Evolutionary conservation across 2,113 vertebrate species (phyloP), one percentile per base, ranked within the genome.

Genomic region (Eulemur rufifrons): DNA sequence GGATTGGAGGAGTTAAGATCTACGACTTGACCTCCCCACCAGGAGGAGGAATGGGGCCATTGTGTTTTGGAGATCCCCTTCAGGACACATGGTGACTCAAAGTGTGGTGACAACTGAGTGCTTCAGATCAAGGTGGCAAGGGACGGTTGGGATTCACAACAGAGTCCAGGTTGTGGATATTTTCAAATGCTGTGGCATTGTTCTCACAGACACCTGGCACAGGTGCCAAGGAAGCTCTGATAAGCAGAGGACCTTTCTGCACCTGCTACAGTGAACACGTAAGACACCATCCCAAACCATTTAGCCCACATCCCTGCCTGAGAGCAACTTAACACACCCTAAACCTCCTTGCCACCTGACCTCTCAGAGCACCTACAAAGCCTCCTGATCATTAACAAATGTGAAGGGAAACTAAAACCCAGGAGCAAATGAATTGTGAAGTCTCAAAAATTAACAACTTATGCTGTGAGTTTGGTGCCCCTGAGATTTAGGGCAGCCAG

Each of bases 151-250:
- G 20, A 84, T n/a, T 42, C 61, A 32, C 15, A 15, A 25, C 13
- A 20, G 34, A 37, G 68, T 42, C 74, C 17, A 34, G 1, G 1
- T 0, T 0, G 2, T 2, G n/a, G 39, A 14, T 5, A 56, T 56
- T 42, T 77, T 61, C 45, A 73, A 32, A n/a, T 0, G 29, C 14
- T 0, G 0, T 25, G 42, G 42, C 54, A n/a, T 5, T 71, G 27
- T 17, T 66, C 37, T 23, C 4, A 1, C 47, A 76, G 45, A 68
- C 18, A 45, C 27, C 3, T 6, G 18, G 59, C 54, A 39, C 5
- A 1, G 20, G 27, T 14, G 8, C 45, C 63, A 50, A 68, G 0
- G 2, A 86, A 15, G 34, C 21, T 59, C 77, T 45, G 37, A 29
- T 13, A 7, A 66, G 56, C 34, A n/a, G n/a, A 42, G 11, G 54